Evolutionary conservation across 2,797 vertebrate species (phyloP), one percentile per base, ranked within the genome.

Genomic region (Acropternis orthonyx): DNA sequence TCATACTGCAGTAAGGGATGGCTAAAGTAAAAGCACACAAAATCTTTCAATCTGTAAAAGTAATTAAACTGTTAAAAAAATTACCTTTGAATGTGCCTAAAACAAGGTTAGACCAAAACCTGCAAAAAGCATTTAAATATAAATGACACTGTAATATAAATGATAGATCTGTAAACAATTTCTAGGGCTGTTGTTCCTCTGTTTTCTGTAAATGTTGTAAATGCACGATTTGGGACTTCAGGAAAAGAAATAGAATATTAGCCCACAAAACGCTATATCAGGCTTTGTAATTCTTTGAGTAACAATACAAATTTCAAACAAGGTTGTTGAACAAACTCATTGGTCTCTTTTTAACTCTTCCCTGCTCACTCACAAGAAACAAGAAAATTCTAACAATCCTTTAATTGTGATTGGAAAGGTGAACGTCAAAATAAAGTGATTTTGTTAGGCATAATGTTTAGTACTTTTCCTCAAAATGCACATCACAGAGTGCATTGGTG

Each of bases 281-380:
- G 5, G 26, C 59, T 81, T 91, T 61, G 16, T 26, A 69, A 37
- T 46, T 46, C 14, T 56, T 66, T 43, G 43, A 71, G 21, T 6
- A 14, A 62, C 9, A 52, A 13, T 52, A 51, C 10, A 73, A 48
- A 59, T 28, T 28, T 44, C 24, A 54, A 55, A 44, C 6, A 66
- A 56, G 4, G 24, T 32, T 65, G 13, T 46, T 18, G 12, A 24
- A 51, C 14, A 74, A 61, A 48, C 1, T 34, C 4, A 9, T 22
- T 37, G 1, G 14, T 77, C 4, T 28, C 34, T 34, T 36, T 62
- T 21, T 10, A 4, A 7, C 16, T 5, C 5, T 7, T 2, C 17
- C 9, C 5, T 5, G 1, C 9, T 15, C 5, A 11, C 14, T 3
- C 11, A 43, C 23, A 65, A 14, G 2, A 69, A 49, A 56, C 8